Base-by-base conservation (phyloP, 2,113 vertebrate species). In the Trachemys scripta region DNA sequence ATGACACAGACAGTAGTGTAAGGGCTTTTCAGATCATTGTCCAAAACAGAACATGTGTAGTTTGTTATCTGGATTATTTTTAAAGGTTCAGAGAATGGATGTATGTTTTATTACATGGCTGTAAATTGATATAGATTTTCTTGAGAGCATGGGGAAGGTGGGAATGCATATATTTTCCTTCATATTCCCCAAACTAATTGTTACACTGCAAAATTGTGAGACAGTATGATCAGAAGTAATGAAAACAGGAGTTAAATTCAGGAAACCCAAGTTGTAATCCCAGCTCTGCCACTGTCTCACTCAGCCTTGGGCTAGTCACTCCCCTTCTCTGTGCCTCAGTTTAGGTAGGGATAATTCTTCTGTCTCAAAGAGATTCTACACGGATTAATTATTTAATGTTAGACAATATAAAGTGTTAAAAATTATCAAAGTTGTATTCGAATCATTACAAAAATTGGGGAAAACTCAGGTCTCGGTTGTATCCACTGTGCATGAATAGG, bases 341-440 rank as follows among this genome's bases (percentile, higher is more conserved):
- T 29, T 27, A 10, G 0, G 0, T 0, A 1, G 20, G 7, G 31
- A 57, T 1, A 82, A 38, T 45, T 51, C 72, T 14, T 3, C 57
- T 19, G 4, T 62, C 50, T 38, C 78, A 25, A 6, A 72, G 72
- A 20, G 6, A 22, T 20, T 31, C 49, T 1, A 4, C 2, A 0
- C 59, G 2, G n/a, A 38, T 11, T 27, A 5, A 7, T 0, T 0
- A 11, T 82, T 69, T 80, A 31, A 69, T n/a, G 7, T 2, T 31
- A 10, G 16, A 47, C 45, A 10, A 80, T 0, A 0, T 0, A 57
- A 85, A n/a, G 4, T 29, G 27, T 89, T 1, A 1, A 62, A 54
- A 69, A 5, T n/a, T 24, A 76, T 2, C 4, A 89, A 27, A 8
- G 19, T 59, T 20, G 87, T 6, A 1, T 13, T 25, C 2, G 14